Evolutionary conservation across 1,140 invertebrate genomes (phyloP).

Genomic region (Ceratoteleas bidentatus): DNA sequence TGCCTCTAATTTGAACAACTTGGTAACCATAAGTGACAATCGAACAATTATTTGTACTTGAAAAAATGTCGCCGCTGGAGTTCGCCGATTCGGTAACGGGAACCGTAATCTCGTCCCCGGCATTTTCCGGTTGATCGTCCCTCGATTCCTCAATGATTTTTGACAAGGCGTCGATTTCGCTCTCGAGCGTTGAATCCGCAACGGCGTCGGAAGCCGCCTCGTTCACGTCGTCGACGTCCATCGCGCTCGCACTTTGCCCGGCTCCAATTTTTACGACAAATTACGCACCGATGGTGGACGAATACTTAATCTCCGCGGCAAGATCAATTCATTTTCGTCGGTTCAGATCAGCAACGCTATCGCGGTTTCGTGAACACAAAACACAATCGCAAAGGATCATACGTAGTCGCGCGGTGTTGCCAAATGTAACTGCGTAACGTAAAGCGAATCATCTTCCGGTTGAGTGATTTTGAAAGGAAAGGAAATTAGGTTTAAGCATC

Average conservation of each 20-base stretch:
- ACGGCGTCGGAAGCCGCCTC: slow-evolving; percentile 71
- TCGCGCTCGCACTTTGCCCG: slow-evolving; percentile 52
- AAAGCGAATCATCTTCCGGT: too few species aligned
- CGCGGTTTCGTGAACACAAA: slow-evolving; percentile 21
- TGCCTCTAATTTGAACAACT: too few species aligned
- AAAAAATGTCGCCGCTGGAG: too few species aligned
- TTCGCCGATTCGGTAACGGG: too few species aligned
- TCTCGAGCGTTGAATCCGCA: slow-evolving; percentile 76
- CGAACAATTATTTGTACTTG: too few species aligned
- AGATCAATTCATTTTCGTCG: slow-evolving; percentile 41
- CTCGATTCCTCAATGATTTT: slow-evolving; percentile 77
- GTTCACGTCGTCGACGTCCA: slow-evolving; percentile 76
- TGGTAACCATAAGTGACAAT: too few species aligned
- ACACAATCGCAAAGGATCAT: slow-evolving; percentile 13
- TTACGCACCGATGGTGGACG: neutral
- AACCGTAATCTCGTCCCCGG: neutral
- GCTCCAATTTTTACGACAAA: neutral
- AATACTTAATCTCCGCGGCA: neutral
- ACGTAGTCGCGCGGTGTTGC: slow-evolving; percentile 4
- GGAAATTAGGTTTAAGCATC: too few species aligned
- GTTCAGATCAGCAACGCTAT: slow-evolving; percentile 33
- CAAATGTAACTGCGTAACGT: slow-evolving; percentile 1
- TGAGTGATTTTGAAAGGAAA: too few species aligned
- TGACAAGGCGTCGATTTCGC: slow-evolving; percentile 78
- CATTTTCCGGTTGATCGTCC: slow-evolving; percentile 48